phyloP scores from a whole-genome alignment of 2,888 invertebrate species.

The Cerastis rubricosa region DNA sequence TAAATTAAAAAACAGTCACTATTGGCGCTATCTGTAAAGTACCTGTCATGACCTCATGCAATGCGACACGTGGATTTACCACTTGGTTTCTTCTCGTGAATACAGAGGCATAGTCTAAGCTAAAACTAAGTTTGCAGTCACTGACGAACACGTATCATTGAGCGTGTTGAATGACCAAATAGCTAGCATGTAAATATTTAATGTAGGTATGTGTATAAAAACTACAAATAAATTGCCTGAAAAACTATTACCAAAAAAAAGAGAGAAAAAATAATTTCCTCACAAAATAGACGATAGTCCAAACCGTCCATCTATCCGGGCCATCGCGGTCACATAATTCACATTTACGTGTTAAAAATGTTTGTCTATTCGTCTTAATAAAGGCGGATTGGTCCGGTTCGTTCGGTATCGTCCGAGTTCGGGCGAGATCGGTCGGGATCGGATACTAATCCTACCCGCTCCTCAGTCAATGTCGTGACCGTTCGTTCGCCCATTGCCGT shows the following conservation, averaged over 20 bases:
- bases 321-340: slow-evolving; percentile 66
- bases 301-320: slow-evolving; percentile 55
- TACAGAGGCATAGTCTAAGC: neutral
- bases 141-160: neutral
- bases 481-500: slow-evolving; percentile 66
- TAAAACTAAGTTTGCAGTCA: neutral
- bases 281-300: slow-evolving; percentile 43
- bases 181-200: neutral
- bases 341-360: slow-evolving; percentile 81
- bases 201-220: neutral
- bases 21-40: neutral
- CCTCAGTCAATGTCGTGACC: slow-evolving; percentile 80
- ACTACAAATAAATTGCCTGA: neutral
- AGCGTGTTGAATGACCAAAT: neutral
- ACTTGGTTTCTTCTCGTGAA: neutral
- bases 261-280: slow-evolving; percentile 48
- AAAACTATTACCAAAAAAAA: neutral
- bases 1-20: neutral
- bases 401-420: slow-evolving; percentile 60
- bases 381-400: slow-evolving; percentile 75
- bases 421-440: slow-evolving; percentile 55
- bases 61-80: neutral
- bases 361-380: slow-evolving; percentile 83
- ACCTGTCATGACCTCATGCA: neutral
- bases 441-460: slow-evolving; percentile 78